Evolutionary conservation across 2,888 invertebrate genomes (phyloP).

Genomic region (Drosophila lacicola): DNA sequence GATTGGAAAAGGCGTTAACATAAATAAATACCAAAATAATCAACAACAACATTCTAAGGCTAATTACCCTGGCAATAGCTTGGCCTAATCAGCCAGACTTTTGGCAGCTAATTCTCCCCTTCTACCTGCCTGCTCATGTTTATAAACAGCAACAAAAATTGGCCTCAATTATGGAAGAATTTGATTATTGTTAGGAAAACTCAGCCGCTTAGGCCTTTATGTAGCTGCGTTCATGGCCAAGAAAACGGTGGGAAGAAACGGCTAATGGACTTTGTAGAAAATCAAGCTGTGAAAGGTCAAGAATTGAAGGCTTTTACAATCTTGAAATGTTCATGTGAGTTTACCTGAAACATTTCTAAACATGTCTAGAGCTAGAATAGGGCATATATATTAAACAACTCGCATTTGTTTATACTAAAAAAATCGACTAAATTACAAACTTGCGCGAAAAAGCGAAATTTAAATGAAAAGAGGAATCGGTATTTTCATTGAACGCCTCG

Average conservation of each 20-base stretch:
- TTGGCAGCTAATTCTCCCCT: conserved; percentile 5
- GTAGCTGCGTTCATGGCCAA: conserved; percentile 23
- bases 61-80: conserved; percentile 35
- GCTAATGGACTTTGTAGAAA: background rate
- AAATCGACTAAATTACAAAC: background rate
- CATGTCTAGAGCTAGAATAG: background rate
- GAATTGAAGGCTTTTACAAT: conserved; percentile 8
- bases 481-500: too few species aligned
- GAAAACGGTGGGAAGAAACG: conserved; percentile 31
- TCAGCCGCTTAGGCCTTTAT: background rate
- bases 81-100: conserved; percentile 20
- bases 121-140: conserved; percentile 1
- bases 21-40: conserved; percentile 16
- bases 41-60: conserved; percentile 26
- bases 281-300: conserved; percentile 12
- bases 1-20: conserved; percentile 28
- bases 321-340: conserved; percentile 14
- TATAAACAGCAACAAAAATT: conserved; percentile 24
- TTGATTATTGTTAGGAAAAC: conserved; percentile 23
- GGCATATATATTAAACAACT: background rate
- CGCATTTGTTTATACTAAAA: background rate
- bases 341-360: background rate
- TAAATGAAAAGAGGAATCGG: too few species aligned
- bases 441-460: too few species aligned
- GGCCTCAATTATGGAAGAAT: conserved; percentile 37